Conservation (phyloP, 2,888 invertebrate genomes). For the Augochlorella aurata region DNA sequence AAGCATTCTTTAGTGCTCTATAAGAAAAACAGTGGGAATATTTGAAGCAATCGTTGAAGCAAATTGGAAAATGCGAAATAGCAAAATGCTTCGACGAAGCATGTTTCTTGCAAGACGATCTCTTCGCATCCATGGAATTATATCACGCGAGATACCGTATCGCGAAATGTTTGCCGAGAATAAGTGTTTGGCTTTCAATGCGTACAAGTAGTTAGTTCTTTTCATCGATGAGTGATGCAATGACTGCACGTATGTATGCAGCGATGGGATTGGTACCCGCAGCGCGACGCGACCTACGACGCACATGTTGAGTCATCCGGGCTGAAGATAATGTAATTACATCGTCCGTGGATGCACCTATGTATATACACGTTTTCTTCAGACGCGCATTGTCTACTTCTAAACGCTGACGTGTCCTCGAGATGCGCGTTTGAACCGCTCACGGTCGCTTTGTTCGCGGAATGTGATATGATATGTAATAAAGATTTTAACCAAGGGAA, state of each 20-base stretch:
- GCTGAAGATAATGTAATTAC: slow-evolving; percentile 57
- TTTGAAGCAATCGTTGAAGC: too few relatives aligned
- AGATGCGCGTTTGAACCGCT: slow-evolving; percentile 21
- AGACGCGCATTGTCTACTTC: slow-evolving; percentile 4
- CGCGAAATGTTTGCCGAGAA: background rate
- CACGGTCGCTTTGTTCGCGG: background rate
- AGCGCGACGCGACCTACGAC: slow-evolving; percentile 32
- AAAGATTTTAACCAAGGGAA: background rate
- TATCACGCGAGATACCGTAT: background rate
- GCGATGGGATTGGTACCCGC: slow-evolving; percentile 49
- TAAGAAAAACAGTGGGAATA: too few relatives aligned
- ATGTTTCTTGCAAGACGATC: background rate
- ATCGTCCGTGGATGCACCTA: background rate
- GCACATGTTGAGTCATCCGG: slow-evolving; percentile 63
- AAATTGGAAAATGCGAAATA: too few relatives aligned
- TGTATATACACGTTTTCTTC: slow-evolving; percentile 21
- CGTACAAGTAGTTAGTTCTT: slow-evolving; percentile 3
- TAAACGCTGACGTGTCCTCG: slow-evolving; percentile 41
- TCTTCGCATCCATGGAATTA: background rate
- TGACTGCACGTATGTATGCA: slow-evolving; percentile 34
- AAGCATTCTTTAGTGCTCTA: too few relatives aligned
- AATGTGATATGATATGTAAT: background rate
- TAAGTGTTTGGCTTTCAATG: background rate
- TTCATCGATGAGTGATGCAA: slow-evolving; percentile 45
- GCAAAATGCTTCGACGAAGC: background rate